These are phyloP conservation scores for Anarhynchus alexandrinus DNA, from an alignment of 2,113 vertebrate genomes.

Conservation along the genomic window DNA sequence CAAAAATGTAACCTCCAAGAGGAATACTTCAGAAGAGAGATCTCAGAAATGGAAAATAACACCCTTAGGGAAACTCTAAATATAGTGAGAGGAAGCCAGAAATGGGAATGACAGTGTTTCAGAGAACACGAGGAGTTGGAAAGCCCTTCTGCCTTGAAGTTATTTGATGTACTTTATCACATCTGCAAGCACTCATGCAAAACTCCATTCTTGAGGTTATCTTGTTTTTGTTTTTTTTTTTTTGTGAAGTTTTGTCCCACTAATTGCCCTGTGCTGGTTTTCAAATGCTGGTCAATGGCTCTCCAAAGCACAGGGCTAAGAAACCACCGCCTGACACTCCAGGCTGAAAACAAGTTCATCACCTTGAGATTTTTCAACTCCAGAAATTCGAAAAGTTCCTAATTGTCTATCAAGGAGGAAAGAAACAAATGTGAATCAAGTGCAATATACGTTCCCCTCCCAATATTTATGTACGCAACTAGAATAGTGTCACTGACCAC, in stretches of 20 bases:
- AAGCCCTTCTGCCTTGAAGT: neutral
- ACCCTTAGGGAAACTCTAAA: neutral
- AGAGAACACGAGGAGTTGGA: neutral
- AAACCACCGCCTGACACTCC: neutral
- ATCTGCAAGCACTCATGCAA: neutral
- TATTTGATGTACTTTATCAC: neutral
- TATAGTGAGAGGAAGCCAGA: neutral
- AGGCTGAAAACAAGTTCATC: neutral
- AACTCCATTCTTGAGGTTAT: neutral
- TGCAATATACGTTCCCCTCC: neutral
- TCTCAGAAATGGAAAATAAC: neutral
- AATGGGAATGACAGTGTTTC: neutral
- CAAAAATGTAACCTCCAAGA: neutral
- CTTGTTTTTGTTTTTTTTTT: neutral
- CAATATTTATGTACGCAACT: neutral
- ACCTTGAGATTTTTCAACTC: neutral
- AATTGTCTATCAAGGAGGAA: neutral
- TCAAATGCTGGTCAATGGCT: neutral
- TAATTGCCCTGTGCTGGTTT: neutral
- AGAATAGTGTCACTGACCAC: neutral
- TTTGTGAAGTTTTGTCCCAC: neutral
- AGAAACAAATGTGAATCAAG: neutral
- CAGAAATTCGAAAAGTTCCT: neutral
- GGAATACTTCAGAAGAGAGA: neutral
- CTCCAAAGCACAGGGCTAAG: neutral